Base-by-base conservation (phyloP, 2,113 vertebrate species). In the Athene cunicularia region DNA sequence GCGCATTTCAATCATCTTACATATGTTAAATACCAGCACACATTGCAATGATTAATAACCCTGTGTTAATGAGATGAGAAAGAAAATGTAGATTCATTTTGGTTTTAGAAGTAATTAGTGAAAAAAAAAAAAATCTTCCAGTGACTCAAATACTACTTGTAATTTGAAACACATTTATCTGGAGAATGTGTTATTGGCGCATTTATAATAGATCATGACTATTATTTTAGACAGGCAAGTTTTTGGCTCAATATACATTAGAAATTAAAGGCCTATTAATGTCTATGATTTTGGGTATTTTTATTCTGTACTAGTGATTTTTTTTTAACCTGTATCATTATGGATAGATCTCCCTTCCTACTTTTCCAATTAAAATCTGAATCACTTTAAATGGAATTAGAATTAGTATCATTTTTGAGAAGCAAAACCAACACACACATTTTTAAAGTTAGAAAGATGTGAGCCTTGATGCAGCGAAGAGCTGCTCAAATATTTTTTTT, bases 61-160 rank as follows among this genome's bases (percentile, higher is more conserved):
- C 77, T 47, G 35, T 86, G 50, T 93, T 97, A 98, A 98, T 96
- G 90, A 96, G 95, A 97, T 82, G 49, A 96, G 49, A 93, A 97
- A 97, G 73, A 97, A 96, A 97, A 97, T 94, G 90, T 94, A 95
- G 80, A 93, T 97, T 67, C n/a, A 18, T 92, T 97, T 98, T 35
- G 15, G 71, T 95, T 98, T 96, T 82, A 56, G 60, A 90, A 97
- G 79, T 93, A 96, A 97, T 94, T 97, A 91, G 88, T 95, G 80
- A 63, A 95, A 95, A 95, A 98, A 95, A 98, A 96, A 97, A 63
- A 79, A 93, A 90, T 88, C 66, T 72, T 96, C 76, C 92, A 83
- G 90, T 63, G 92, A 96, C 63, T 95, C 74, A 79, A 72, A 93
- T 80, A 55, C 72, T 97, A 77, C 47, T 85, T 87, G 73, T 81